phyloP scores from a whole-genome alignment of 2,888 invertebrate species.

The Deilephila elpenor region DNA sequence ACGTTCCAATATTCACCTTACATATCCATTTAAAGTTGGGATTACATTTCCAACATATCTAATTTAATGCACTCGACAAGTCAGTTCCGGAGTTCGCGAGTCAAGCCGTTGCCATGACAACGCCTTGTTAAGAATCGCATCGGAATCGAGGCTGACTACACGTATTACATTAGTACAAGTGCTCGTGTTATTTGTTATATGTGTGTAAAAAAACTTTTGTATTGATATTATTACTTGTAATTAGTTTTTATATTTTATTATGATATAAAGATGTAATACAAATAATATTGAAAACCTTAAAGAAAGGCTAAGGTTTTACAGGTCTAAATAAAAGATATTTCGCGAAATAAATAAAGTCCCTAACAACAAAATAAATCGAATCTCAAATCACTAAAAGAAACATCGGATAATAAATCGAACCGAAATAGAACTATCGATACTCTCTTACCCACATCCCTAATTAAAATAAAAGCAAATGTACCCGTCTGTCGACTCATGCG shows the following conservation, averaged over 20 bases:
- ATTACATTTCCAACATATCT: not conserved
- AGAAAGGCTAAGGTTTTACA: too few species aligned
- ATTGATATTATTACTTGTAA: too few species aligned
- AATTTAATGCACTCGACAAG: slow-evolving; percentile 7
- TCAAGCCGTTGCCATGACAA: slow-evolving; percentile 13
- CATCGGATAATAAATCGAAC: not conserved
- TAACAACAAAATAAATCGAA: not conserved
- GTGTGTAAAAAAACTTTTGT: too few species aligned
- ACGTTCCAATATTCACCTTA: not conserved
- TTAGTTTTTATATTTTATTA: too few species aligned
- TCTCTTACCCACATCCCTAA: slow-evolving; percentile 44
- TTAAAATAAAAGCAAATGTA: slow-evolving; percentile 45
- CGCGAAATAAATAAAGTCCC: not conserved
- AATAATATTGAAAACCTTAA: too few species aligned
- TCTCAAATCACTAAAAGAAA: not conserved
- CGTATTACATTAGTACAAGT: too few species aligned
- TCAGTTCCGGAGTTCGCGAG: not conserved
- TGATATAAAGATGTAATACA: too few species aligned
- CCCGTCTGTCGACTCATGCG: slow-evolving; percentile 39
- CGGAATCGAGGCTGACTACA: not conserved
- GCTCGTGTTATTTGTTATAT: not conserved
- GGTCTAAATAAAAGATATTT: too few species aligned
- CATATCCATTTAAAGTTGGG: not conserved
- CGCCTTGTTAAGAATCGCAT: slow-evolving; percentile 28
- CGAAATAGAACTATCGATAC: slow-evolving; percentile 35